Base-by-base conservation (phyloP, 2,113 vertebrate genomes). In the Megatriorchis doriae region DNA sequence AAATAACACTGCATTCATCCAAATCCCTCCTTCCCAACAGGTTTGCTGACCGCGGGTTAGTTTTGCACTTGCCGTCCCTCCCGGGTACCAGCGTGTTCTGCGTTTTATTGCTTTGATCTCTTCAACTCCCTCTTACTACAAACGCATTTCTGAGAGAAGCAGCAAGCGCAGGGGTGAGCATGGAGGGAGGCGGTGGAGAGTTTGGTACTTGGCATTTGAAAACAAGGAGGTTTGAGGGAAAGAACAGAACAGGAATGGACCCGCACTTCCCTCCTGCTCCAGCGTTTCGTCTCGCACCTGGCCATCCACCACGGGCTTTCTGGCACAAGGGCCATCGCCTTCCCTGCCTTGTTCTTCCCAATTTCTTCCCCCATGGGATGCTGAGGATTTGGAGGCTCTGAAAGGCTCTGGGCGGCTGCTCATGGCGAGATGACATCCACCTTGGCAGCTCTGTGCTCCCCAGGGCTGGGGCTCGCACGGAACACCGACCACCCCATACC, bases 101-200 rank as follows among this genome's bases (percentile, higher is more conserved):
- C 0, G 3, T 63, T 79, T 86, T 82, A 66, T 31, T 68, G 32
- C 81, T 95, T 74, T 89, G 86, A 93, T 79, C 77, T 95, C 83
- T 58, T 68, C 66, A 79, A 43, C 21, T 53, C 48, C 36, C 36
- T 63, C 73, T 81, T 65, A 58, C 47, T 82, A 40, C n/a, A 58
- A 58, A 74, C 17, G 38, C 5, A 3, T 65, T 65, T 85, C 77
- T 42, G 52, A 86, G 45, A 70, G 32, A 42, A 85, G 81, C 48
- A 84, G 73, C 71, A 78, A 91, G 47, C 2, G 0, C 0, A 1
- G 27, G 45, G 36, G n/a, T 0, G 7, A 56, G 71, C 0, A 0
- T 9, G 45, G 1, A 4, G 38, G 79, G 67, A 73, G 6, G 61
- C 3, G 3, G 53, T 2, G 15, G 14, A 47, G 53, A 36, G 10